Evolutionary conservation across 2,888 invertebrate species (phyloP), one percentile per base, ranked within the genome.

Genomic region (Lochmaea capreae): DNA sequence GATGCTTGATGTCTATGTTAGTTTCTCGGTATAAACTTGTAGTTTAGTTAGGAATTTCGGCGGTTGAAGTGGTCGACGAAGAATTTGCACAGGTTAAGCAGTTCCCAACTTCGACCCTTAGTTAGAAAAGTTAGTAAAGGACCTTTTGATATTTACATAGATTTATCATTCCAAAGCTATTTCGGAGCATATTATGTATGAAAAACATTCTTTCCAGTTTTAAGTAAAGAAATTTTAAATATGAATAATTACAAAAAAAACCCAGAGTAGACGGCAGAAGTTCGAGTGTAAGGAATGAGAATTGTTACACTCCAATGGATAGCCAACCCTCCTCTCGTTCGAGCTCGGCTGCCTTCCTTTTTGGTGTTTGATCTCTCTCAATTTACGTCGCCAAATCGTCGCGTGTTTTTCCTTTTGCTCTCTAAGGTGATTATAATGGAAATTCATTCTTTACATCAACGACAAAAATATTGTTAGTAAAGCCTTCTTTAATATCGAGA

Each of bases 281-380:
- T 74, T 74, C 72, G 72, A 72, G 62, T 72, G 68, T 69, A 67
- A 76, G 70, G 74, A 76, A 76, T 76, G 74, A 61, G 72, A 76
- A 67, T 72, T 72, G 76, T 76, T 76, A 72, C 74, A 76, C 72
- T 74, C 26, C 66, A 72, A 65, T 54, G 69, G 59, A 26, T 72
- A 58, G 49, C 12, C 12, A 18, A 18, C 22, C 58, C 26, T 58
- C 58, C 58, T 26, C 57, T 58, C 26, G 11, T 59, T 68, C 71
- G 54, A 68, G 73, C 74, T 71, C 71, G 63, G 65, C 33, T 71
- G 71, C 65, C 58, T 76, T 68, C 61, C 65, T 74, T 71, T 67
- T 69, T 71, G 65, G 71, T 67, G 70, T 74, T 71, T 74, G 71
- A 71, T 71, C 67, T 74, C 66, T 52, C 67, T 42, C 63, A 74